Base-by-base conservation (phyloP, 2,888 invertebrate species). In the Anodontia alba region DNA sequence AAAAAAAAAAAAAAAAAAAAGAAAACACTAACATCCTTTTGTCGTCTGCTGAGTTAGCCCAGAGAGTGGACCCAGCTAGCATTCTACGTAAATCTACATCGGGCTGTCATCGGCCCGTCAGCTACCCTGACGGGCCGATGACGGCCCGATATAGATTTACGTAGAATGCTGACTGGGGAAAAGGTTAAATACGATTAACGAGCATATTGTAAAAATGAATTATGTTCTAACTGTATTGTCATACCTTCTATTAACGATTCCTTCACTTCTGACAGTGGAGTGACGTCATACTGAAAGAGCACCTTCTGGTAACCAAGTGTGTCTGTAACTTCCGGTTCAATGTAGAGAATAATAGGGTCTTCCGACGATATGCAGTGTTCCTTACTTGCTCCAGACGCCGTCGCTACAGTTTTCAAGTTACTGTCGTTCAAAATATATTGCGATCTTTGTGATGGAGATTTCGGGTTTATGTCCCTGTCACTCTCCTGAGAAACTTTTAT, bases 401-500 rank as follows among this genome's bases (percentile, higher is more conserved):
- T 82, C 20, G 85, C 54, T 29, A 91, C 57, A 12, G 87, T 71
- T 66, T 85, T 83, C 26, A 90, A 69, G 29, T 87, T 86, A 51
- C 80, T 78, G 57, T 83, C 80, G 29, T 83, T 83, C 12, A 81
- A 26, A 10, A 74, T 54, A 54, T 78, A 78, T 12, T 66, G 49
- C 2, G 71, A 66, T 26, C 83, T 31, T 0, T 74, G 43, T 5
- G 75, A 36, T 10, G 81, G 81, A 3, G 80, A 79, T 57, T 75
- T 79, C n/a, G 81, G 67, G 49, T 76, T 78, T 1, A 70, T 31
- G 26, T 31, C 66, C n/a, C 67, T 10, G 29, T 78, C 83, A 23
- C 74, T 77, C 74, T 91, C 91, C 46, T 86, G 84, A n/a, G 90
- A 91, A 26, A 90, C 78, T 76, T 88, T 86, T 8, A 89, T 77